phyloP scores from a whole-genome alignment of 1,140 invertebrate species.

The Bombus haemorrhoidalis region DNA sequence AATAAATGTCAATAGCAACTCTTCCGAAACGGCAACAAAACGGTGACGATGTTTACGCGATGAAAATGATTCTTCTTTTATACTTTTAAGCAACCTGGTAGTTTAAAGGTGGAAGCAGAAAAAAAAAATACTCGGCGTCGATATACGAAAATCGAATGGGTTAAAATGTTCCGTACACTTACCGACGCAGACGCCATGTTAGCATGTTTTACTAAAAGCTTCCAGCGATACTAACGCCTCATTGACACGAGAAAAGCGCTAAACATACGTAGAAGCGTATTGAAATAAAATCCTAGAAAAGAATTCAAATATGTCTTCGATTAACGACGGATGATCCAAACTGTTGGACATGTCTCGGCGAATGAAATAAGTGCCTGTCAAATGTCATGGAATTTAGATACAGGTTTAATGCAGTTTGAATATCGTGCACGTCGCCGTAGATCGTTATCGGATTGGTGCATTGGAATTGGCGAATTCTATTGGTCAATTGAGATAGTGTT shows the following conservation, averaged over 20 bases:
- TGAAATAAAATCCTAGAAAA: neutral
- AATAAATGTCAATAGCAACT: conserved; percentile 53
- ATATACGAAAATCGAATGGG: conserved; percentile 13
- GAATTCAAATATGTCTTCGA: no score
- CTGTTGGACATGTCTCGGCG: fast-evolving
- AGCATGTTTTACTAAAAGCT: conserved; percentile 49
- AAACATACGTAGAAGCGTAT: neutral
- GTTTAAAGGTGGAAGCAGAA: conserved; percentile 36
- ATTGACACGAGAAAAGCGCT: neutral
- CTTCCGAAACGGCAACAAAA: conserved; percentile 35
- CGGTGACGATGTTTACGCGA: conserved; percentile 2
- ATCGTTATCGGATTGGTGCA: neutral
- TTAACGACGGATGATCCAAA: neutral
- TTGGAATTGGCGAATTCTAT: neutral
- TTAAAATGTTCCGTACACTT: conserved; percentile 60
- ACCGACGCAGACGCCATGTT: conserved; percentile 81
- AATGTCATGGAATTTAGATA: neutral
- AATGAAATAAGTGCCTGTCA: neutral
- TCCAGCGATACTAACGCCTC: conserved; percentile 12
- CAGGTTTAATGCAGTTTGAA: neutral
- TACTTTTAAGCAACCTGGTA: conserved; percentile 23
- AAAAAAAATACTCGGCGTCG: conserved; percentile 49
- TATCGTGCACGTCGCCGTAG: neutral
- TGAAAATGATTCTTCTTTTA: conserved; percentile 22
- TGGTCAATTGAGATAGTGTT: conserved; percentile 8